Evolutionary conservation across 37 sponge, comb jelly and placozoan genomes (phyloP), one percentile per base, ranked within the genome.

Genomic region (Lycopodina hypogea): DNA sequence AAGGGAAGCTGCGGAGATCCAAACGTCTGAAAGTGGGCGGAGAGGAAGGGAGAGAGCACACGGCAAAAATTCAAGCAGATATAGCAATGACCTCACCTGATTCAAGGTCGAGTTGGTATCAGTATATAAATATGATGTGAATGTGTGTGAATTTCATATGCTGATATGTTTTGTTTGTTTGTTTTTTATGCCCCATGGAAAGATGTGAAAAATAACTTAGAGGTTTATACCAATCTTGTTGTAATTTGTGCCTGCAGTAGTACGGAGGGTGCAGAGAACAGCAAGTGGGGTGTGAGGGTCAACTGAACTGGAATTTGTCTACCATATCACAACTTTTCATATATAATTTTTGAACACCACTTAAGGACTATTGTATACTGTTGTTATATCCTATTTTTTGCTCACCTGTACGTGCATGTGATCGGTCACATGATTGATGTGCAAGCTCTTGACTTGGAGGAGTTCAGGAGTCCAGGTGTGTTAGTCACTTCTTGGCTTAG

Each of bases 61-160:
- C 18, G 34, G 23, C 4, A 33, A 19, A 36, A 57, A 32, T 2
- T 22, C 21, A 28, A 19, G 74, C 48, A 11, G 81, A 81, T 63
- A 81, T 81, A 0, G 23, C 60, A 23, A 81, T 81, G 81, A 7
- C 57, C 21, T 68, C 80, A 55, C 80, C 80, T 0, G 69, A 79
- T 3, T 56, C 56, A 55, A 53, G 48, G 80, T 79, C 32, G 56
- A 55, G 50, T 11, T 33, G 23, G 3, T 30, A 1, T 55, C 1
- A 29, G 77, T 58, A 1, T 76, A 22, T 60, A 40, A 32, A 56
- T 55, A n/a, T 41, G 23, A 33, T 52, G 2, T 56, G 34, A 21
- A 22, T 57, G 56, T 2, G 45, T 74, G 23, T 52, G 45, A 4
- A 6, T 72, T 30, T 72, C 12, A 50, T 12, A 42, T 41, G n/a